Evolutionary conservation across 1,140 invertebrate species (phyloP), one percentile per base, ranked within the genome.

Genomic region (Drosophila pandora): DNA sequence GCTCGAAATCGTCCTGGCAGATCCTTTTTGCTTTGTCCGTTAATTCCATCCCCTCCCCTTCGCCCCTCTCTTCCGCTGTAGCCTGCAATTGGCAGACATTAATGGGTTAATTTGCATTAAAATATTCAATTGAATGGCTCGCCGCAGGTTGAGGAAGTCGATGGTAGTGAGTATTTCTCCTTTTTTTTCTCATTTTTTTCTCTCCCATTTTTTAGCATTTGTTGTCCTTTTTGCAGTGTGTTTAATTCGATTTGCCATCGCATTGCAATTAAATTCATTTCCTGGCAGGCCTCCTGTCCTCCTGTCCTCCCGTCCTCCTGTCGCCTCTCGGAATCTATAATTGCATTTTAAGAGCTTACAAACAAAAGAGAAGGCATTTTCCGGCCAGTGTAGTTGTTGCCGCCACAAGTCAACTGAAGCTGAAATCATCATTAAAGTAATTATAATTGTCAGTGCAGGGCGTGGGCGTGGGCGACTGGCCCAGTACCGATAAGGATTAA

Each of bases 191-290:
- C 32, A 21, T 43, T 43, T 34, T 22, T 9, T 21, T 25, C 7
- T 41, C 17, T 59, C 30, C 10, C 13, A 49, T n/a, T 10, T 61
- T n/a, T 13, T 28, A 23, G 25, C 50, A 7, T 30, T 25, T 52
- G 48, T 52, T 17, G 10, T 53, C 17, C 34, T 7, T 56, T 37
- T 56, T 54, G 12, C 45, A 43, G 53, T 30, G 53, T 30, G 43
- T 74, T 81, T 77, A 85, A 85, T 87, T 87, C 58, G 73, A 85
- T 85, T 85, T 87, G 37, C 73, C 73, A 69, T 48, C 75, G 72
- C 80, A 78, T 64, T 87, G 50, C 74, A 78, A 81, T 85, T 85
- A 53, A 85, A 81, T 85, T 85, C 65, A 81, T 75, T 84, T 77
- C 12, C 34, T n/a, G 7, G 21, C 72, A 32, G 58, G 10, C 17